Percentiles rank a stretch among this genome's conserved stretches.
These are phyloP conservation scores for Tauraco erythrolophus DNA, from an alignment of 2,113 vertebrate genomes.

Conservation along the genomic window DNA sequence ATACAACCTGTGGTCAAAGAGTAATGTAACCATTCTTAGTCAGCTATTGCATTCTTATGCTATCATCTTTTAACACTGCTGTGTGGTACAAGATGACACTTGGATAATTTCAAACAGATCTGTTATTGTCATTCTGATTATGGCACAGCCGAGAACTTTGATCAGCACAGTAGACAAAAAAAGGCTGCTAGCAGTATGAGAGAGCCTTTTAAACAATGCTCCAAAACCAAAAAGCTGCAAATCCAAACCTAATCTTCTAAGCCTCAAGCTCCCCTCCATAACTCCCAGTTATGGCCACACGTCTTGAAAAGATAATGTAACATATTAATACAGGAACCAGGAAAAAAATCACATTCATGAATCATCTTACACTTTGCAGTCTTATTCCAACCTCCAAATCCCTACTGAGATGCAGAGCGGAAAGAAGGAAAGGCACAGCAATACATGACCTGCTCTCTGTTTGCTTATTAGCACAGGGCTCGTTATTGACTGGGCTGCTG, in stretches of 20 bases:
- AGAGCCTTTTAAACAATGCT: not conserved
- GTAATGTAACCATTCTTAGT: not conserved
- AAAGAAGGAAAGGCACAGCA: not conserved
- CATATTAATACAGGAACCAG: not conserved
- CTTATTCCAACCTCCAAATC: not conserved
- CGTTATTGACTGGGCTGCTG: not conserved
- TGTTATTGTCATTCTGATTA: not conserved
- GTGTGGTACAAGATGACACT: not conserved
- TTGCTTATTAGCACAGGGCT: not conserved
- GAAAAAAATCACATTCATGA: not conserved
- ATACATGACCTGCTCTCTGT: no score
- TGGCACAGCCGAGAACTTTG: not conserved
- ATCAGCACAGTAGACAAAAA: slow-evolving; percentile 13
- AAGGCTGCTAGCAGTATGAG: not conserved
- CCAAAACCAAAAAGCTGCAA: not conserved
- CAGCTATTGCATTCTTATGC: not conserved
- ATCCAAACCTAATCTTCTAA: not conserved
- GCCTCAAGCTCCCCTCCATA: not conserved
- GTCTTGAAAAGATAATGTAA: not conserved
- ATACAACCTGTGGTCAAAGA: not conserved
- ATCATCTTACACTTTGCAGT: not conserved
- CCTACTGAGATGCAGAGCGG: not conserved
- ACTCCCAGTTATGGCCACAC: not conserved
- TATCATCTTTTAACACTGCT: not conserved
- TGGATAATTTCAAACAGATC: not conserved